phyloP scores from a whole-genome alignment of 2,113 vertebrate genomes.

The Himantopus leucocephalus region DNA sequence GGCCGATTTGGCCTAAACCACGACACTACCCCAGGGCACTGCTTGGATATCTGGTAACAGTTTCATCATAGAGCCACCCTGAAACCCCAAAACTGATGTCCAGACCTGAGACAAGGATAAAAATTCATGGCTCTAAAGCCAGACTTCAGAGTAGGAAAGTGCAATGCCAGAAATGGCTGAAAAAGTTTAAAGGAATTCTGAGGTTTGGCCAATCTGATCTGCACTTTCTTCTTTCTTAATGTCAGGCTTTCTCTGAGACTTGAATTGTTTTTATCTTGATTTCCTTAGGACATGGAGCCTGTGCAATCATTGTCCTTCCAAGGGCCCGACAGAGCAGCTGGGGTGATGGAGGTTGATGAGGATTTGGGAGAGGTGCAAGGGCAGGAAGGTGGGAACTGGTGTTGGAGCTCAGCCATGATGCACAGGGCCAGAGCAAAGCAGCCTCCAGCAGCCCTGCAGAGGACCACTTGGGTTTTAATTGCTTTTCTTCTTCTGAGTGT shows the following conservation, averaged over 20 bases:
- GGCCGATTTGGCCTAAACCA: too few species aligned
- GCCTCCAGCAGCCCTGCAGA: background rate
- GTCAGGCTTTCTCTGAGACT: background rate
- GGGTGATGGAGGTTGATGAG: background rate
- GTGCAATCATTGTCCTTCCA: background rate
- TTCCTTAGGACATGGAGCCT: background rate
- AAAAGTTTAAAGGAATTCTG: background rate
- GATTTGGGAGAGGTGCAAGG: background rate
- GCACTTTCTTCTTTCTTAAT: background rate
- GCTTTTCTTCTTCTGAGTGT: background rate
- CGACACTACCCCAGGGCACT: background rate
- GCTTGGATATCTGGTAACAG: background rate
- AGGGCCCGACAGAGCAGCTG: background rate
- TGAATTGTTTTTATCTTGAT: background rate
- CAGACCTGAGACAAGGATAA: background rate
- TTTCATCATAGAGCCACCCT: background rate
- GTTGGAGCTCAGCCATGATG: background rate
- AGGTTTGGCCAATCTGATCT: accelerated
- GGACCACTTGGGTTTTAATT: background rate
- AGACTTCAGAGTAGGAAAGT: background rate
- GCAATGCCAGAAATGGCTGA: background rate
- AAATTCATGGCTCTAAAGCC: background rate
- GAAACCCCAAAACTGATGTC: background rate
- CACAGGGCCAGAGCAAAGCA: background rate
- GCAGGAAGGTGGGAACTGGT: background rate